phyloP scores from a whole-genome alignment of 1,140 invertebrate species.

The Magallana ariakensis region DNA sequence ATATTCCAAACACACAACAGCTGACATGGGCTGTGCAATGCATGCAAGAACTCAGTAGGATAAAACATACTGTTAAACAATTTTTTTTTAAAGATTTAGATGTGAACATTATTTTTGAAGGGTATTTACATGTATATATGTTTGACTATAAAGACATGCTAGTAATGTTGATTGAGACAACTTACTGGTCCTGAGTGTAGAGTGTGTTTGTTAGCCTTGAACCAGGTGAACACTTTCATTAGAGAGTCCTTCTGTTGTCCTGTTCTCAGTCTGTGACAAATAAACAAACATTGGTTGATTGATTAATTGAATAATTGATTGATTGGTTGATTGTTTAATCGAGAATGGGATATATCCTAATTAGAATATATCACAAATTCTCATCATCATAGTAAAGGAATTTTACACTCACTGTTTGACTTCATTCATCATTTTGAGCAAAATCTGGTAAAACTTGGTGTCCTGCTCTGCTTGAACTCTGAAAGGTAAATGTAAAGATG shows the following conservation, averaged over 20 bases:
- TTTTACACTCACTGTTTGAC: conserved; percentile 68
- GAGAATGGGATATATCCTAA: no score
- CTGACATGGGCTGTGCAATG: no score
- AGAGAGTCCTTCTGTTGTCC: conserved; percentile 65
- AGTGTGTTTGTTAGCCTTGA: conserved; percentile 68
- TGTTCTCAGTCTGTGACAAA: conserved; percentile 54
- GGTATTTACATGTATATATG: not conserved
- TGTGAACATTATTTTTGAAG: conserved; percentile 28
- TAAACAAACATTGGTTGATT: not conserved
- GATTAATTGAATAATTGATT: no score
- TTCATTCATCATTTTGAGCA: conserved; percentile 75
- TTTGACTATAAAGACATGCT: no score
- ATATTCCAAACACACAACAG: no score
- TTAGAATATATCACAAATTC: no score
- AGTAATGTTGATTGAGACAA: conserved; percentile 10
- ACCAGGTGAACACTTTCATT: conserved; percentile 70
- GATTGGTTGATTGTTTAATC: no score
- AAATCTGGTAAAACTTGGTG: conserved; percentile 73
- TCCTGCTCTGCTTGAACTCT: conserved; percentile 71
- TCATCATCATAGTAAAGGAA: no score
- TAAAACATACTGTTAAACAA: no score
- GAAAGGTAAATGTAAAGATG: conserved; percentile 45
- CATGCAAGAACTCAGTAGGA: no score
- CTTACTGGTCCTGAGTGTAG: conserved; percentile 69
- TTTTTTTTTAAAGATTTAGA: no score